phyloP scores from a whole-genome alignment of 2,113 vertebrate genomes.

The Mobula birostris region DNA sequence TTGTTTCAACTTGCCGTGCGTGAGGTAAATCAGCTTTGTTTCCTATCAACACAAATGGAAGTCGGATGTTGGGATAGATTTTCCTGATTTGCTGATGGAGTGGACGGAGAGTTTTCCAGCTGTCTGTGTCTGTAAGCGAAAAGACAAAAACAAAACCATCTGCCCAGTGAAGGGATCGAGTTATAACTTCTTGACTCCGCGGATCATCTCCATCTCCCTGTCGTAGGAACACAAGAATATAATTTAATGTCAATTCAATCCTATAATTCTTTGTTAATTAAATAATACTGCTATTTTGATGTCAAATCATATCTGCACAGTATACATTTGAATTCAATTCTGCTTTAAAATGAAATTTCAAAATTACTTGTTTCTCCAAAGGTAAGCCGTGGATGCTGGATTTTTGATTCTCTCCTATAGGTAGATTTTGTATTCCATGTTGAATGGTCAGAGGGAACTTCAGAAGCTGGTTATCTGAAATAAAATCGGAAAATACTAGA shows the following conservation, averaged over 20 bases:
- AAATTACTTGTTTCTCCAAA: not conserved
- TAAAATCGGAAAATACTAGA: too few relatives aligned
- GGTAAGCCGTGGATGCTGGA: not conserved
- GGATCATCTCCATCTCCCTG: constrained; percentile 51
- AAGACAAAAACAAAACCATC: constrained; percentile 84
- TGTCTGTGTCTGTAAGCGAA: constrained; percentile 81
- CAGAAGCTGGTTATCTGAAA: too few relatives aligned
- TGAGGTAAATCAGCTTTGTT: constrained; percentile 84
- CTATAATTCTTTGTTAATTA: not conserved
- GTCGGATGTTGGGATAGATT: constrained; percentile 80
- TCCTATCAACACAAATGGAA: constrained; percentile 76
- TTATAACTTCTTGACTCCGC: constrained; percentile 21
- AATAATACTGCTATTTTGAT: not conserved
- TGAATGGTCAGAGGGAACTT: too few relatives aligned
- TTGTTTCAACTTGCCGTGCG: constrained; percentile 73
- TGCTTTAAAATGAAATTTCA: not conserved
- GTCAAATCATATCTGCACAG: not conserved
- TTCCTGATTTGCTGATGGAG: constrained; percentile 80
- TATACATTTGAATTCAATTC: not conserved
- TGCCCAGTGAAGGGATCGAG: constrained; percentile 85
- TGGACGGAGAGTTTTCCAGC: constrained; percentile 73
- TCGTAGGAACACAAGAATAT: constrained; percentile 6
- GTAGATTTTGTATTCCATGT: not conserved
- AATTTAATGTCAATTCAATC: not conserved
- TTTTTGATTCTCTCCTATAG: not conserved